These are phyloP conservation scores for Pantelozetes paolii DNA, from an alignment of 2,888 invertebrate species.

Conservation along the genomic window DNA sequence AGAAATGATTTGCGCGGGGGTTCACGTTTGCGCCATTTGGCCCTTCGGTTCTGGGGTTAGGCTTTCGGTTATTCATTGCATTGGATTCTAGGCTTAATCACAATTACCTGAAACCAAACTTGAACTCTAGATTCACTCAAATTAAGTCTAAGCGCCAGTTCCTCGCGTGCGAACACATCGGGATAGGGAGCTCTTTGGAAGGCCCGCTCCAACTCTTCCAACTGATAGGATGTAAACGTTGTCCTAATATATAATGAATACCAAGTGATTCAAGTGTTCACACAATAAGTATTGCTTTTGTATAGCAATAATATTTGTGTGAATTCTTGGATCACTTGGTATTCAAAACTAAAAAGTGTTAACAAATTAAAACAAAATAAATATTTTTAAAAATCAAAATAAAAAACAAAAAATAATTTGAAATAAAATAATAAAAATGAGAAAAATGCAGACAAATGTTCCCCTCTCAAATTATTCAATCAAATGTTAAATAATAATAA, in stretches of 20 bases:
- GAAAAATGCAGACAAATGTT: no score
- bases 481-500: not conserved
- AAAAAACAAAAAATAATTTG: not conserved
- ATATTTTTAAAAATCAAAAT: not conserved
- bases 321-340: slow-evolving; percentile 28
- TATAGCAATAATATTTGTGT: not conserved
- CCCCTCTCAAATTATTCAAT: not conserved
- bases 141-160: slow-evolving; percentile 81
- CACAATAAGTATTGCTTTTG: not conserved
- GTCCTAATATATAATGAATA: slow-evolving; percentile 62
- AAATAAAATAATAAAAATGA: not conserved
- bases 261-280: slow-evolving; percentile 34
- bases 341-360: not conserved
- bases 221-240: slow-evolving; percentile 89
- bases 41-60: slow-evolving; percentile 65
- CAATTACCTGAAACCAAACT: slow-evolving; percentile 69
- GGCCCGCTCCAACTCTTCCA: slow-evolving; percentile 86
- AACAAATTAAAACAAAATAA: not conserved
- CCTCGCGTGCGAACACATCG: slow-evolving; percentile 90
- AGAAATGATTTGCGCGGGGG: slow-evolving; percentile 79
- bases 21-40: slow-evolving; percentile 90
- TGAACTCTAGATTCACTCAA: slow-evolving; percentile 69
- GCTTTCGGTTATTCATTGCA: not conserved
- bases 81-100: not conserved
- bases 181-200: slow-evolving; percentile 94